Percentiles rank a stretch among this genome's conserved stretches.
Evolutionary conservation across 2,113 vertebrate genomes (phyloP).

Genomic region (Illadopsis cleaveri): DNA sequence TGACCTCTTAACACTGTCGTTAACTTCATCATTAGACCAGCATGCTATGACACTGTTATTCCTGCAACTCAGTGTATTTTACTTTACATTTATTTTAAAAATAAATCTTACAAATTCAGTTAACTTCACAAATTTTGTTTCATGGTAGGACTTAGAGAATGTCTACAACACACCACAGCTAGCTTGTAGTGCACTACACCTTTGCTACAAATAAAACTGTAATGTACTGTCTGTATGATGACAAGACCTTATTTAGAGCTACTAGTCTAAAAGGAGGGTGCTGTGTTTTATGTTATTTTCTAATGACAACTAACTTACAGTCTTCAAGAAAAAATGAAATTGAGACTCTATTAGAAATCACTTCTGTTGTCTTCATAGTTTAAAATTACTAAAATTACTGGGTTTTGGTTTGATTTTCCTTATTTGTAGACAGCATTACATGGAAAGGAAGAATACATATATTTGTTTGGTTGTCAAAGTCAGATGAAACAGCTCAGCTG

Average conservation of each 20-base stretch:
- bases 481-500: neutral
- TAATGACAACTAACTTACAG: neutral
- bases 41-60: neutral
- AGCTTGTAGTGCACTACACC: neutral
- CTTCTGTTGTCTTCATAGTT: neutral
- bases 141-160: neutral
- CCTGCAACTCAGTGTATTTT: neutral
- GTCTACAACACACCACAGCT: neutral
- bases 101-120: neutral
- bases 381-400: neutral
- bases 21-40: neutral
- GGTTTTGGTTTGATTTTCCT: neutral
- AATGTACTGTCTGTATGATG: neutral
- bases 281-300: neutral
- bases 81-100: neutral
- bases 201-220: neutral
- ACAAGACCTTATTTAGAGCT: neutral
- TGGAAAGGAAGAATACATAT: neutral
- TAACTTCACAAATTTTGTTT: neutral
- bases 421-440: neutral
- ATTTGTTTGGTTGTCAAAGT: neutral
- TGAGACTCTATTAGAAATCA: neutral
- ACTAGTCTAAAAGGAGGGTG: neutral
- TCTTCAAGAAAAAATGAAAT: neutral
- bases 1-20: accelerated